Evolutionary conservation across 1,140 invertebrate species (phyloP), one percentile per base, ranked within the genome.

Genomic region (Thalassaphorura encarpata): DNA sequence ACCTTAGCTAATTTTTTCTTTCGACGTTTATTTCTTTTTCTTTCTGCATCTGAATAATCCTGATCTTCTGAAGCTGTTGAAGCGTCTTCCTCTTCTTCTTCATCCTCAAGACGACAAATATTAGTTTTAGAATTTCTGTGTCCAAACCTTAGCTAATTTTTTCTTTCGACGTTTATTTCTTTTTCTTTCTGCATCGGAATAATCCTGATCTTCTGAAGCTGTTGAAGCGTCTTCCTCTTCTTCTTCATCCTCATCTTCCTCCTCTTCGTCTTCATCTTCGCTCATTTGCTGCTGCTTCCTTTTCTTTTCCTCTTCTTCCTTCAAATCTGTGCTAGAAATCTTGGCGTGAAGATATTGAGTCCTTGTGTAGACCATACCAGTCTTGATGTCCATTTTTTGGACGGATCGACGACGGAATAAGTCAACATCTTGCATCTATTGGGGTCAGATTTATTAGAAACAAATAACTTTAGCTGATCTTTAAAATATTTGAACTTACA

Each of bases 361-460:
- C 8, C 26, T 36, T 39, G 48, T 51, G 31, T 51, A 51, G 26
- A 31, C 11, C 28, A 15, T 15, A 4, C 13, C 15, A 18, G 16
- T n/a, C n/a, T 36, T 36, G 33, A 36, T n/a, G n/a, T 36, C 33
- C 11, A 36, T n/a, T 42, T 60, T 64, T 45, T 64, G 62, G 24
- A 23, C 29, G 0, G 53, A 28, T n/a, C 62, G 39, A 31, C 58
- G 40, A 29, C 52, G 51, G 29, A 41, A 60, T 23, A 64, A 29
- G 47, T 64, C 62, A 11, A 51, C 27, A 50, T 64, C 62, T 52
- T 64, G 54, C 58, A 64, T 64, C 53, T 63, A 28, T n/a, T 23
- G 8, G 45, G 41, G 13, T 19, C 5, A 28, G 29, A 46, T 27
- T 26, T 33, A 58, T n/a, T 18, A 39, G 16, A 21, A 16, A 42